These are phyloP conservation scores for Pelusios castaneus DNA, from an alignment of 2,113 vertebrate species.

Conservation along the genomic window DNA sequence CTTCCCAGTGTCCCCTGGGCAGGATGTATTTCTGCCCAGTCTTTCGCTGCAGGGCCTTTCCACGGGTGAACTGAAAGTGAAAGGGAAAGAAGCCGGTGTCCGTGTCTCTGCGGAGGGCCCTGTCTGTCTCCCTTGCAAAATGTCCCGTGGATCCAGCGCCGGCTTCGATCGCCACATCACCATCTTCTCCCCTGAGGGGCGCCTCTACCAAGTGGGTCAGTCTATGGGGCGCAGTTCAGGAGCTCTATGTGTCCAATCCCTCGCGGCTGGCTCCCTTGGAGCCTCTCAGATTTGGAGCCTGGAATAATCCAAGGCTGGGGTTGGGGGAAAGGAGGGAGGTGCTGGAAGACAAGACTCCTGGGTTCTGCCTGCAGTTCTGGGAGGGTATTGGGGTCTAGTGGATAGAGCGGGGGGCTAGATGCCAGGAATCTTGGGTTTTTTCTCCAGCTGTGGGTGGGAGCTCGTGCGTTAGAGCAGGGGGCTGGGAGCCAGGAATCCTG, in stretches of 20 bases:
- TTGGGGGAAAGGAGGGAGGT: too few relatives aligned
- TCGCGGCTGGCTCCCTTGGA: neutral
- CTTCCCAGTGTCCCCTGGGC: neutral
- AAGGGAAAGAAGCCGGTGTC: conserved; percentile 45
- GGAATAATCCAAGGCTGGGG: neutral
- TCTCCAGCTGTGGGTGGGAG: neutral
- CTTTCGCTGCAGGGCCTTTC: neutral
- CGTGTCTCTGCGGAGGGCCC: neutral
- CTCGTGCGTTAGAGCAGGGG: too few relatives aligned
- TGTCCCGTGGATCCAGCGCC: conserved; percentile 82
- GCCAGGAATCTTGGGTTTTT: neutral
- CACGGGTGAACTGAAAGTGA: conserved; percentile 75
- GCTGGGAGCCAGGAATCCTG: too few relatives aligned
- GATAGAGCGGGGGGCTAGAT: neutral
- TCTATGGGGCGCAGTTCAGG: neutral
- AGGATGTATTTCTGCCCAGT: neutral
- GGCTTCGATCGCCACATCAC: conserved; percentile 85
- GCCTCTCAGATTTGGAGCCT: neutral
- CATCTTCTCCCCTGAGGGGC: conserved; percentile 83
- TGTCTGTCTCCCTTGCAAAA: neutral
- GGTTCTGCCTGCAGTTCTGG: neutral
- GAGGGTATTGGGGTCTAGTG: neutral
- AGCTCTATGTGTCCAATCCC: neutral
- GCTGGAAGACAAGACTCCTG: too few relatives aligned
- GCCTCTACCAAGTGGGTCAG: conserved; percentile 80